These are phyloP conservation scores for Clamator glandarius DNA, from an alignment of 2,797 vertebrate genomes.

Conservation along the genomic window DNA sequence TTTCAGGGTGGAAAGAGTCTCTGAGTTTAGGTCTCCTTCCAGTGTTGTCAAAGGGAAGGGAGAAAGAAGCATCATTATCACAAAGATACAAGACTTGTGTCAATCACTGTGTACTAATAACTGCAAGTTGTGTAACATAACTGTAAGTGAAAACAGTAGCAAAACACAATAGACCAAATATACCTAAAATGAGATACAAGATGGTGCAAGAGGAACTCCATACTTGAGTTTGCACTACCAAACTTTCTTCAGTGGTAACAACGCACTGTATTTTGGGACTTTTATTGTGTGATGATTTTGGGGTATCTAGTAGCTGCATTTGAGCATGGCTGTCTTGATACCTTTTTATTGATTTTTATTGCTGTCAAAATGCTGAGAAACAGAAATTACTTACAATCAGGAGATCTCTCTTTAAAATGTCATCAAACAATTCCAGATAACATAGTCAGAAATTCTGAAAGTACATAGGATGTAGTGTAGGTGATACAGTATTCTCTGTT, in stretches of 20 bases:
- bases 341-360: neutral
- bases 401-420: neutral
- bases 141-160: neutral
- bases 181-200: neutral
- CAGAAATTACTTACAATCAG: neutral
- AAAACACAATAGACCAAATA: neutral
- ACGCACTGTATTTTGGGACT: neutral
- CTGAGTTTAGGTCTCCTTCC: neutral
- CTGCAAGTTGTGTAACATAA: neutral
- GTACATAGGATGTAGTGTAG: accelerated
- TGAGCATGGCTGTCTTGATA: neutral
- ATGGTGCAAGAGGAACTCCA: neutral
- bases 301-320: neutral
- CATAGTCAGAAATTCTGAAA: neutral
- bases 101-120: neutral
- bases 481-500: neutral
- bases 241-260: neutral
- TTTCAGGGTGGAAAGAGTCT: neutral
- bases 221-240: neutral
- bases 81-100: neutral
- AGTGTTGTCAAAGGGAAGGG: neutral
- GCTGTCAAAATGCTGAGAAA: neutral
- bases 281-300: neutral
- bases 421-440: neutral
- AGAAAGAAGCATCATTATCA: neutral